Percentiles rank a stretch among this genome's conserved stretches.
phyloP scores from a whole-genome alignment of 2,888 invertebrate species.

The Temnothorax rugatulus region DNA sequence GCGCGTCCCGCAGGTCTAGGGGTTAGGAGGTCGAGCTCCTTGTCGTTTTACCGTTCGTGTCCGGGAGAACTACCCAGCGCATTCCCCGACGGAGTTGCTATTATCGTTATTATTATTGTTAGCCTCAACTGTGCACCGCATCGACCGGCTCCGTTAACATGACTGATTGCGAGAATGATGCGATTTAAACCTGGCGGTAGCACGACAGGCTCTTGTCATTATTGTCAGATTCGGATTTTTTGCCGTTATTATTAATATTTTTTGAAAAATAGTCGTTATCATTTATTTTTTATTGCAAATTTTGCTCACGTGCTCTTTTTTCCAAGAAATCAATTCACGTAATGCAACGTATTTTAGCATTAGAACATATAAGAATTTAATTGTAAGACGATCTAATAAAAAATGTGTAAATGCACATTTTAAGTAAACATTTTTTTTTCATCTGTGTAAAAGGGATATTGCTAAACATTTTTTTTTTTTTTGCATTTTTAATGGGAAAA shows the following conservation, averaged over 20 bases:
- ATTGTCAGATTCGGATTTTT: background rate
- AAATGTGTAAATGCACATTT: background rate
- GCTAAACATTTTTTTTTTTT: background rate
- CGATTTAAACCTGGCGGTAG: constrained; percentile 13
- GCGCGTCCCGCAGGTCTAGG: constrained; percentile 67
- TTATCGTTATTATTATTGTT: constrained; percentile 53
- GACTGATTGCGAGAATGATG: constrained; percentile 41
- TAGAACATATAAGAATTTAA: background rate
- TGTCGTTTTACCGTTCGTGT: constrained; percentile 63
- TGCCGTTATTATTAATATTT: background rate
- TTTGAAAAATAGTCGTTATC: background rate
- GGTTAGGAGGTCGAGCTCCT: constrained; percentile 72
- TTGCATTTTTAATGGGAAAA: background rate
- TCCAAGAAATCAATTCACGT: background rate
- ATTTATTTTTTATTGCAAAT: background rate
- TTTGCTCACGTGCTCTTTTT: background rate
- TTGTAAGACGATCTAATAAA: background rate
- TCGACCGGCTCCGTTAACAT: constrained; percentile 42
- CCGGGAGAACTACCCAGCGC: constrained; percentile 61
- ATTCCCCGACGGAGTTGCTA: constrained; percentile 51
- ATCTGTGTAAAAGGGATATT: background rate
- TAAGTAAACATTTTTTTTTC: background rate
- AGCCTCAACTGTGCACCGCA: constrained; percentile 20
- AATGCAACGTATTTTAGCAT: background rate
- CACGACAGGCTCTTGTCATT: background rate